Percentiles rank a stretch among this genome's conserved stretches.
These are phyloP conservation scores for Drosophila seclusa DNA, from an alignment of 2,888 invertebrate genomes.

Conservation along the genomic window DNA sequence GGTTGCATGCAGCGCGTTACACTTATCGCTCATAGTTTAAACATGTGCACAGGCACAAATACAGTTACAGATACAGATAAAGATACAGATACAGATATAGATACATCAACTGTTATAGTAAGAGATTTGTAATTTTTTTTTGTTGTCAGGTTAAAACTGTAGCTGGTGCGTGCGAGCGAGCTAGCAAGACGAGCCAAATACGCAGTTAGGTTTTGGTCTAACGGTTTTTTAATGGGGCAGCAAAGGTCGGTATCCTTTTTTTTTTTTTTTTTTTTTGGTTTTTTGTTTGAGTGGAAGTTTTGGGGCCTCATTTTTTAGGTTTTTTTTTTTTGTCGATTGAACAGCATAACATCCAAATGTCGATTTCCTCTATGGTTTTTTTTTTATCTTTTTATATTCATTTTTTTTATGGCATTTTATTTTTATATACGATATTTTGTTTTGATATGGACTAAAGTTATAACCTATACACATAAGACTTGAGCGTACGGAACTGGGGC, in stretches of 20 bases:
- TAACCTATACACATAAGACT: constrained; percentile 30
- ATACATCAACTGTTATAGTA: background rate
- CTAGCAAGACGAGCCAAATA: constrained; percentile 39
- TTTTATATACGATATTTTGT: constrained; percentile 27
- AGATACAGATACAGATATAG: constrained; percentile 5
- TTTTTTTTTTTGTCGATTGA: constrained; percentile 65
- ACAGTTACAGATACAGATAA: constrained; percentile 31
- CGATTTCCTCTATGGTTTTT: constrained; percentile 75
- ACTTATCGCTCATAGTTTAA: background rate
- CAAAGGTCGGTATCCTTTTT: constrained; percentile 41
- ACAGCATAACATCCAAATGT: constrained; percentile 85
- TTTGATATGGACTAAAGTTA: constrained; percentile 15
- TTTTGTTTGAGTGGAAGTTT: constrained; percentile 25
- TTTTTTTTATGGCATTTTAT: constrained; percentile 20
- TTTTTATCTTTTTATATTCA: constrained; percentile 27
- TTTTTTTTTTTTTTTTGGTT: constrained; percentile 10
- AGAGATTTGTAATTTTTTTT: background rate
- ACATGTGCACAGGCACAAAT: constrained; percentile 2
- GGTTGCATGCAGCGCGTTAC: constrained; percentile 23
- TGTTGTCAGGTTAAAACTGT: constrained; percentile 10
- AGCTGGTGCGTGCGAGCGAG: constrained; percentile 60
- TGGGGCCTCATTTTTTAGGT: constrained; percentile 16
- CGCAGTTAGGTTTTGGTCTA: constrained; percentile 33
- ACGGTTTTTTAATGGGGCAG: constrained; percentile 34
- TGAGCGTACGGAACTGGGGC: constrained; percentile 69